Percentiles rank a stretch among this genome's conserved stretches.
phyloP scores from a whole-genome alignment of 1,140 invertebrate genomes.

The Acyrthosiphon pisum region DNA sequence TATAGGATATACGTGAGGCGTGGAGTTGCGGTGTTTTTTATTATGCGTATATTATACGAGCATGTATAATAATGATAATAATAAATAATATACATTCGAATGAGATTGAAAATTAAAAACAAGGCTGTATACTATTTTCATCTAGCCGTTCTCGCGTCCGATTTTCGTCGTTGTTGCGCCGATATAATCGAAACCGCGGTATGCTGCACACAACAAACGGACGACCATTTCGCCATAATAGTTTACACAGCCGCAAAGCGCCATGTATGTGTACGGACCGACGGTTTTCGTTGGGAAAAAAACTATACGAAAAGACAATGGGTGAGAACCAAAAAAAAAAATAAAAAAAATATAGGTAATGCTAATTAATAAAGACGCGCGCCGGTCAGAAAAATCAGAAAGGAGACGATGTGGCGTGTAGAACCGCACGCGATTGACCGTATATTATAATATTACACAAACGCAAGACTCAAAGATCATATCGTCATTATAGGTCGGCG shows the following conservation, averaged over 20 bases:
- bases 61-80: neutral
- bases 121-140: neutral
- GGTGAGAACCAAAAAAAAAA: neutral
- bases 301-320: neutral
- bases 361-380: neutral
- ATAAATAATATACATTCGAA: neutral
- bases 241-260: neutral
- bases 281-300: neutral
- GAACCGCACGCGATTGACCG: neutral
- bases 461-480: neutral
- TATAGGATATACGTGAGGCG: neutral
- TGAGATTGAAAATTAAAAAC: conserved; percentile 27
- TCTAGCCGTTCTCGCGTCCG: neutral
- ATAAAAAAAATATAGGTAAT: neutral
- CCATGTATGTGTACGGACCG: neutral
- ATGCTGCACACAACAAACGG: neutral
- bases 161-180: neutral
- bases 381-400: neutral
- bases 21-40: neutral
- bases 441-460: neutral
- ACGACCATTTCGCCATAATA: neutral
- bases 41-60: neutral
- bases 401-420: neutral
- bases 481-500: neutral
- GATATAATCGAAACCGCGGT: neutral